Base-by-base conservation (phyloP, 2,888 invertebrate genomes). In the Lumbricus terrestris region DNA sequence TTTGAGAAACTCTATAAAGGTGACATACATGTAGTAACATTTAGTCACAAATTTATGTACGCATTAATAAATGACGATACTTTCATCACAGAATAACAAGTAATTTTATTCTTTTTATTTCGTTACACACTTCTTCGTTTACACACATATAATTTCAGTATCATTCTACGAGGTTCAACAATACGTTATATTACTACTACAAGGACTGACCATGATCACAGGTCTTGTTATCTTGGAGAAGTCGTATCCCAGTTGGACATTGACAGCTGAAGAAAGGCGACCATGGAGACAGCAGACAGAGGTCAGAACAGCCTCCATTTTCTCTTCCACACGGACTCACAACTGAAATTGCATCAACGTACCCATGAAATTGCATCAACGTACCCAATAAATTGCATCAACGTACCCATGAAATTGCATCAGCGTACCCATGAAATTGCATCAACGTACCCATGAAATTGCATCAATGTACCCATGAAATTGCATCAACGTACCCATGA, bases 221-320 rank as follows among this genome's bases (percentile, higher is more conserved):
- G 0, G 97, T 97, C 92, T 96, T 96, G 91, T 96, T 96, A 94
- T 98, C 97, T 90, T 96, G 96, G 35, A 96, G 96, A 83, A 98
- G 95, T 94, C 98, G 98, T 42, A 95, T 94, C 95, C 97, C 97
- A 90, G 98, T 96, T 82, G 98, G 97, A 95, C 98, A 99, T 20
- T 97, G 97, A 94, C 98, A 99, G 0, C 97, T 96, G 93, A 96
- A 97, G 91, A 92, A 92, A 37, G 94, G 1, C n/a, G 92, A 88
- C 97, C 97, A 82, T 96, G 96, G 94, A 97, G 98, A 93, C 93
- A 94, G 97, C 91, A 98, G 96, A 94, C 98, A 99, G 82, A 99
- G 95, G 94, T 99, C 98, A 2, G 97, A 97, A 95, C 98, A 99
- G 8, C 97, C 97, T 0, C 98, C 98, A 94, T 98, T 98, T 93